phyloP scores from a whole-genome alignment of 1,140 invertebrate species.

The Cydia pomonella region DNA sequence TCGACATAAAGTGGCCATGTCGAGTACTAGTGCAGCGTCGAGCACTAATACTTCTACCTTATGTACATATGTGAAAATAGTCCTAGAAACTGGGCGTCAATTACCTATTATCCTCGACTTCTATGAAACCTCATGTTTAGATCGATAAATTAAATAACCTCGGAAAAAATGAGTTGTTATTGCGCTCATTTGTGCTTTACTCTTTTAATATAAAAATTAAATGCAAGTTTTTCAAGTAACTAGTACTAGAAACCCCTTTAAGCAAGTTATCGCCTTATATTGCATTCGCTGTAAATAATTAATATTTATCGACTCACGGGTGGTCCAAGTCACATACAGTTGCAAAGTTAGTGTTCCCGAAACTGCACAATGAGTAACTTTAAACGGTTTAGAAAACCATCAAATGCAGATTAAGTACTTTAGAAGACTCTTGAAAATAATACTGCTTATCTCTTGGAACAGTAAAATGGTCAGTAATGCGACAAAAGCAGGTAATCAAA shows the following conservation, averaged over 20 bases:
- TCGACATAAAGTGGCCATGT: no score
- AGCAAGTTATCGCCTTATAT: background rate
- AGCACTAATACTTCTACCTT: no score
- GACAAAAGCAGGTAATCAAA: constrained; percentile 10
- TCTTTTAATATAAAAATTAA: background rate
- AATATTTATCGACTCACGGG: constrained; percentile 3
- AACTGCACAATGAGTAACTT: background rate
- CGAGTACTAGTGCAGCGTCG: no score
- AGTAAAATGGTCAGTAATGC: background rate
- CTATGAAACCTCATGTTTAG: no score
- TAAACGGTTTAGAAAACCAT: background rate
- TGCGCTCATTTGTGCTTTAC: background rate
- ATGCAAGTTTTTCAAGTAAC: constrained; percentile 4
- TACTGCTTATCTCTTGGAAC: background rate
- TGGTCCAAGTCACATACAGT: background rate
- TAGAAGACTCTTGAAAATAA: background rate
- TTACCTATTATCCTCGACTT: no score
- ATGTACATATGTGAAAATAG: no score
- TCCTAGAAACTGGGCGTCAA: no score
- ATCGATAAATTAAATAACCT: no score
- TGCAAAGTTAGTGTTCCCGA: background rate
- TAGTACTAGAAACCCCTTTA: background rate
- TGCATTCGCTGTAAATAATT: background rate
- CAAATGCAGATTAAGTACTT: background rate
- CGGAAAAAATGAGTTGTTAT: no score